phyloP scores from a whole-genome alignment of 2,113 vertebrate genomes.

The Microtus ochrogaster region DNA sequence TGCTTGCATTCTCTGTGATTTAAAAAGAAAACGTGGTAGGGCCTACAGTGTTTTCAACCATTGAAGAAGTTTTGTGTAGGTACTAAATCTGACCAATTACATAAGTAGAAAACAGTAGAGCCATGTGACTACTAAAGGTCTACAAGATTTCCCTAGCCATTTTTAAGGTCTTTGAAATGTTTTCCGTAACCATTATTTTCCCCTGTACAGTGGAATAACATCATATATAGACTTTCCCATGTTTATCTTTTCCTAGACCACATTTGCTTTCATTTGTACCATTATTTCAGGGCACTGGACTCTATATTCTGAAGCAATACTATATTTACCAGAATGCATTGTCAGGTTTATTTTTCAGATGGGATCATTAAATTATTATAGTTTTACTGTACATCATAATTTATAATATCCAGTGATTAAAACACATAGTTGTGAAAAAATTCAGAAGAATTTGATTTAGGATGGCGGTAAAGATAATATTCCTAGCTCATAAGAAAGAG shows the following conservation, averaged over 20 bases:
- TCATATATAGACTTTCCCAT: not conserved
- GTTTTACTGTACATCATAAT: not conserved
- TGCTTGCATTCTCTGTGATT: not conserved
- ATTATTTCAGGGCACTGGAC: not conserved
- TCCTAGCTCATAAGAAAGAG: not conserved
- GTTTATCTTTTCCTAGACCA: not conserved
- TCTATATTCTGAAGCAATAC: not conserved
- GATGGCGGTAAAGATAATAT: not conserved
- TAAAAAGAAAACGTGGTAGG: not conserved
- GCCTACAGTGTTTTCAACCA: not conserved
- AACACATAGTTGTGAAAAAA: not conserved
- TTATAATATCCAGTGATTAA: not conserved
- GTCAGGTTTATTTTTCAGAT: not conserved
- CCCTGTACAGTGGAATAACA: not conserved
- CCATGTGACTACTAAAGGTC: not conserved
- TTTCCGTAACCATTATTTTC: not conserved
- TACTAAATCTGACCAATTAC: not conserved
- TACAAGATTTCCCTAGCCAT: not conserved
- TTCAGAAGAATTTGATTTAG: not conserved
- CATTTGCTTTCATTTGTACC: not conserved
- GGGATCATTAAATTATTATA: not conserved
- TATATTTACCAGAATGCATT: not conserved
- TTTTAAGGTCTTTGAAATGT: not conserved
- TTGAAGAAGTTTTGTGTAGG: not conserved
- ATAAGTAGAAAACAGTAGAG: not conserved